Percentiles rank a stretch among this genome's conserved stretches.
phyloP scores from a whole-genome alignment of 2,888 invertebrate species.

The Thumatha senex region DNA sequence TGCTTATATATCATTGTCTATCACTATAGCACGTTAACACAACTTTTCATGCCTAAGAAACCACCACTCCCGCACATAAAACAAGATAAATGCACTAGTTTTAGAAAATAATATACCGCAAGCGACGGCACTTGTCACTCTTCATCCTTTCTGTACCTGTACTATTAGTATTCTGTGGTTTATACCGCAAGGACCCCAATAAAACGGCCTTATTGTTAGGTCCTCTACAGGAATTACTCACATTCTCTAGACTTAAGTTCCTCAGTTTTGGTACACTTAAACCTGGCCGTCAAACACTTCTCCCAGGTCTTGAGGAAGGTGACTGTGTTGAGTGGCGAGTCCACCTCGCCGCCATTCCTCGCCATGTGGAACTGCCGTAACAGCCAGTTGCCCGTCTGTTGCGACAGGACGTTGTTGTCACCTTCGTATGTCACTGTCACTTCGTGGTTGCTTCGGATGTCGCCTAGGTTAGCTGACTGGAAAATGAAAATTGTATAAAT shows the following conservation, averaged over 20 bases:
- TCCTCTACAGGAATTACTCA: conserved; percentile 38
- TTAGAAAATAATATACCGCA: too few relatives aligned
- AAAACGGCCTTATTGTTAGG: too few relatives aligned
- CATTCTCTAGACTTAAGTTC: conserved; percentile 61
- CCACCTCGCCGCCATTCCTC: conserved; percentile 65
- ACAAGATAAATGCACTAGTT: too few relatives aligned
- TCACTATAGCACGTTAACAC: too few relatives aligned
- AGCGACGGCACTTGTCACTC: too few relatives aligned
- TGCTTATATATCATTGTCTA: too few relatives aligned
- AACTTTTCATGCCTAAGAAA: too few relatives aligned
- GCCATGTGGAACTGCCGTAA: conserved; percentile 85
- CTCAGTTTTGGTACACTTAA: conserved; percentile 44
- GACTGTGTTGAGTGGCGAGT: conserved; percentile 88
- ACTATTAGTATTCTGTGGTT: too few relatives aligned
- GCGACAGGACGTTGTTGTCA: conserved; percentile 95
- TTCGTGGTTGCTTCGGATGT: conserved; percentile 93
- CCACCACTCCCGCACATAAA: too few relatives aligned
- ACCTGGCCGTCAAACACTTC: conserved; percentile 38
- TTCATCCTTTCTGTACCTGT: too few relatives aligned
- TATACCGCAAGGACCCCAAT: too few relatives aligned
- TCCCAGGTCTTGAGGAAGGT: conserved; percentile 82
- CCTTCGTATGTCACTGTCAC: conserved; percentile 96
- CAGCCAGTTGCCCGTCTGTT: conserved; percentile 95
- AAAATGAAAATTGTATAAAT: not conserved
- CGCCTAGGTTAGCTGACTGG: conserved; percentile 91